phyloP scores from a whole-genome alignment of 2,113 vertebrate species.

The Pelusios castaneus region DNA sequence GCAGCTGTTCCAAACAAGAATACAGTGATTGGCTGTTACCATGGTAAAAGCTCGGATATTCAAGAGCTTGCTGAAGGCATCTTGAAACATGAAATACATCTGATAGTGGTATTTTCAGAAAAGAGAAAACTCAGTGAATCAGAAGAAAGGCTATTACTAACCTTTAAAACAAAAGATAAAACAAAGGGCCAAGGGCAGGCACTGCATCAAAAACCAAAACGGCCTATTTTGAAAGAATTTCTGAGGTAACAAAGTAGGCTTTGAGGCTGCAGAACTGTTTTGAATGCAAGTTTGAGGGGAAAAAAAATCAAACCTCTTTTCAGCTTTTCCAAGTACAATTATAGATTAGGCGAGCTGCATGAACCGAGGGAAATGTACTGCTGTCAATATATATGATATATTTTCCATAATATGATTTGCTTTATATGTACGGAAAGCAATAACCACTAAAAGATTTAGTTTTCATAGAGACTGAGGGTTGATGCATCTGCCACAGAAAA shows the following conservation, averaged over 20 bases:
- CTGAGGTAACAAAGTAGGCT: not conserved
- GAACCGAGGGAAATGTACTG: not conserved
- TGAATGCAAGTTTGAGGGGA: not conserved
- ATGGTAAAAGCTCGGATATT: not conserved
- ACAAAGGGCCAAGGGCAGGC: not conserved
- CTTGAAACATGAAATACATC: not conserved
- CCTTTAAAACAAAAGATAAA: conserved; percentile 21
- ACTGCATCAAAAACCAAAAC: not conserved
- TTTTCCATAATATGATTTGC: not conserved
- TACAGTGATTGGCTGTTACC: not conserved
- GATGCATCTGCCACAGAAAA: not conserved
- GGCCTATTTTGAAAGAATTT: not conserved
- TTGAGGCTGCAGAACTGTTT: not conserved
- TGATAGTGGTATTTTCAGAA: not conserved
- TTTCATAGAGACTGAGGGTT: not conserved
- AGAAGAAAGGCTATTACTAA: not conserved
- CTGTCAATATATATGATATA: not conserved
- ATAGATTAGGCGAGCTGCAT: rapidly evolving
- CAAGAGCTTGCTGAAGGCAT: not conserved
- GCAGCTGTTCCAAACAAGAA: not conserved
- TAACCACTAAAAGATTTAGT: not conserved
- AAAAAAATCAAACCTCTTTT: not conserved
- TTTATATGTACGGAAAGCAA: not conserved
- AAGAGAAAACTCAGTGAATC: not conserved
- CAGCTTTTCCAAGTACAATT: not conserved